Base-by-base conservation (phyloP, 1,140 invertebrate genomes). In the Anoplophora glabripennis region DNA sequence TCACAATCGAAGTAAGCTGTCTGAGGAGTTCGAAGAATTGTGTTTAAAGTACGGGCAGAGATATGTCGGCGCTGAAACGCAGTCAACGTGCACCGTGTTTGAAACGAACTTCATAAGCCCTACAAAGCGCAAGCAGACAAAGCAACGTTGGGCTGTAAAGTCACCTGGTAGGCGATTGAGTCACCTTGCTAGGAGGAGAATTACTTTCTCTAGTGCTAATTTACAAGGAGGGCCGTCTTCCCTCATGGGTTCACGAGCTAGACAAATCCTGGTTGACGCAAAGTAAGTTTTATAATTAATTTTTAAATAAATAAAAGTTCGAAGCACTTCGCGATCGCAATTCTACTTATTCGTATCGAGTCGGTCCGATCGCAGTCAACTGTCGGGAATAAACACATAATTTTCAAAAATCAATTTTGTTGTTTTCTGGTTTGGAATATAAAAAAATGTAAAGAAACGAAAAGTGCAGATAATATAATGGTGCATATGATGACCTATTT, bases 151-250 rank as follows among this genome's bases (percentile, higher is more conserved):
- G 45, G 79, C 77, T 57, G 79, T 78, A 1, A 83, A 84, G 65
- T 88, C 86, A 36, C 86, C 86, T 0, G 85, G 85, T 0, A 81
- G 84, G 52, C 75, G 86, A 36, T 69, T 88, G 35, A 87, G 82
- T 47, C 85, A 88, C 68, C 75, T 89, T 55, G 84, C 86, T 0
- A 79, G 80, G 37, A 74, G 86, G 14, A 74, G 84, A 38, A 81
- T 82, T 60, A 84, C 84, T 3, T 88, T 88, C 70, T 86, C 83
- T 33, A 86, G 80, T 54, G 78, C 79, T 0, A 78, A 68, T 65
- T 64, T 75, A 11, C 72, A 76, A 58, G 54, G 56, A 8, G 61
- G 57, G 36, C 42, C 48, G n/a, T 59, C 52, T 21, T 57, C 51
- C 33, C 44, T 63, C 35, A 54, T 57, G 8, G 67, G 67, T 12